These are phyloP conservation scores for Gopherus flavomarginatus DNA, from an alignment of 2,113 vertebrate species.

Conservation along the genomic window DNA sequence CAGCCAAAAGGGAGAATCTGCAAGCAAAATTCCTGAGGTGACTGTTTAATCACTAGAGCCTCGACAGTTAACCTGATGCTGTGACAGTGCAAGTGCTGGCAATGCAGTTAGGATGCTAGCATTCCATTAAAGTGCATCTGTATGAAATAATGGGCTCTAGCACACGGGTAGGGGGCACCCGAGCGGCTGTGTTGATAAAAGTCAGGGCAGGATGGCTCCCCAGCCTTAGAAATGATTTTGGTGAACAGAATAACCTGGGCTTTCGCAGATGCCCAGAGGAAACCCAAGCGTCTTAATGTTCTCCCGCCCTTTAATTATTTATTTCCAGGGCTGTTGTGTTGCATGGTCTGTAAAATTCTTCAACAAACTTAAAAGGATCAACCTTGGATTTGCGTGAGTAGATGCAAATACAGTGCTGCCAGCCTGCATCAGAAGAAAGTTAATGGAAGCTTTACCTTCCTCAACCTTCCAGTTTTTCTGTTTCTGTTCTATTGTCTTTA, in stretches of 20 bases:
- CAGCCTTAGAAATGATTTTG: not conserved
- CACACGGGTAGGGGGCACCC: not conserved
- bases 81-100: not conserved
- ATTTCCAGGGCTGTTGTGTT: not conserved
- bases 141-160: not conserved
- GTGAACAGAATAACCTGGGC: not conserved
- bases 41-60: not conserved
- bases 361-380: not conserved
- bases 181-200: not conserved
- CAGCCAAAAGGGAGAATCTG: not conserved
- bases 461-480: not conserved
- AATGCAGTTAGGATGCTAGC: not conserved
- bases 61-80: rapidly evolving
- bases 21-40: not conserved
- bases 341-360: not conserved
- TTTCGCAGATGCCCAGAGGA: not conserved
- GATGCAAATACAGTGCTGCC: rapidly evolving
- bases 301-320: not conserved
- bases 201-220: not conserved
- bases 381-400: not conserved
- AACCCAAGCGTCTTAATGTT: rapidly evolving
- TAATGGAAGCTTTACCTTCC: not conserved
- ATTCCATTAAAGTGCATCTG: not conserved
- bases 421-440: not conserved
- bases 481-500: not conserved